phyloP scores from a whole-genome alignment of 2,888 invertebrate species.

The Dusona sp. region DNA sequence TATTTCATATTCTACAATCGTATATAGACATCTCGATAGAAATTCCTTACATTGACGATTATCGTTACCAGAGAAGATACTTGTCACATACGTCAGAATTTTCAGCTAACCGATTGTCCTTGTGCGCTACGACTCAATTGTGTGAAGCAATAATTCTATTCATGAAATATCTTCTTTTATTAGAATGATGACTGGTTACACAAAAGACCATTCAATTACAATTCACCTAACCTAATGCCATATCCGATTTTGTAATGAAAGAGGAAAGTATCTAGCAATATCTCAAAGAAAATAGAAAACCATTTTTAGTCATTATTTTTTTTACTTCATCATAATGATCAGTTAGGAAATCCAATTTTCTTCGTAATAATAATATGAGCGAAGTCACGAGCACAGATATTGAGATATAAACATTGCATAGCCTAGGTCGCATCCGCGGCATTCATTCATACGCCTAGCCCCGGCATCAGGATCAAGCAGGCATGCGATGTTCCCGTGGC shows the following conservation, averaged over 20 bases:
- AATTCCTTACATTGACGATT: not conserved
- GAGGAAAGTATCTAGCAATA: not conserved
- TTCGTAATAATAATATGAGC: not conserved
- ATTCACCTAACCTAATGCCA: not conserved
- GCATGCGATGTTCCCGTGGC: slow-evolving; percentile 61
- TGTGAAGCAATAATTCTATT: slow-evolving; percentile 17
- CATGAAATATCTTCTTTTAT: slow-evolving; percentile 1
- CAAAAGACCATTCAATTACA: slow-evolving; percentile 11
- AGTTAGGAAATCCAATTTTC: not conserved
- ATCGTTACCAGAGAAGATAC: not conserved
- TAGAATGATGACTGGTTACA: not conserved
- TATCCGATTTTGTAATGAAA: slow-evolving; percentile 2
- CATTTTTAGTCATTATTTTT: not conserved
- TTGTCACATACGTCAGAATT: not conserved
- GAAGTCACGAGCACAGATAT: slow-evolving; percentile 27
- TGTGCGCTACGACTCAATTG: not conserved
- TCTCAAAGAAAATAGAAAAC: not conserved
- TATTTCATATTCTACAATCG: not conserved
- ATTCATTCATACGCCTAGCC: slow-evolving; percentile 69
- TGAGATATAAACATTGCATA: slow-evolving; percentile 56
- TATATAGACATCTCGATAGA: not conserved
- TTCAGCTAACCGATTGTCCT: not conserved
- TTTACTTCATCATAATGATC: not conserved
- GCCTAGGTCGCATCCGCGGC: slow-evolving; percentile 60
- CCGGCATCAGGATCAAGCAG: slow-evolving; percentile 48